Percentiles rank a stretch among this genome's conserved stretches.
Evolutionary conservation across 1,140 invertebrate species (phyloP).

Genomic region (Drosophila triauraria): DNA sequence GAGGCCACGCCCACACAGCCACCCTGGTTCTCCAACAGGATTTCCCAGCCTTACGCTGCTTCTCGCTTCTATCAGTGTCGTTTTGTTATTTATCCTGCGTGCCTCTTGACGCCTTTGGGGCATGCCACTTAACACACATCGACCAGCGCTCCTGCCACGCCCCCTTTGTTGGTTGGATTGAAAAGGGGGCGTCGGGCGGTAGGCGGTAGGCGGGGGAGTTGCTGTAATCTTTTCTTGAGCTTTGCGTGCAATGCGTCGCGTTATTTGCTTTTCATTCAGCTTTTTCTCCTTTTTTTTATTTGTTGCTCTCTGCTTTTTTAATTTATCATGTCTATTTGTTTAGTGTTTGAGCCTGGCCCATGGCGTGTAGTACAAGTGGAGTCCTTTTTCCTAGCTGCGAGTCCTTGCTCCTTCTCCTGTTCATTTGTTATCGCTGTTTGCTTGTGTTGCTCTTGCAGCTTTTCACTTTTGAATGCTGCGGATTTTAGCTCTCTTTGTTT

Average conservation of each 20-base stretch:
- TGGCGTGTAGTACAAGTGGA: constrained; percentile 58
- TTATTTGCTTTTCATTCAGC: constrained; percentile 54
- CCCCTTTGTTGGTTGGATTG: constrained; percentile 20
- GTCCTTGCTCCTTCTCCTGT: constrained; percentile 19
- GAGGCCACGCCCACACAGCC: constrained; percentile 12
- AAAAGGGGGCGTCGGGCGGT: neutral
- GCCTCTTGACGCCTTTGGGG: constrained; percentile 66
- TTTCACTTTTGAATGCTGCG: constrained; percentile 51
- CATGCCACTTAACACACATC: constrained; percentile 78
- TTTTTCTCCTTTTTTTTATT: neutral
- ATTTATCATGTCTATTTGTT: constrained; percentile 84
- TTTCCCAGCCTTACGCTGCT: constrained; percentile 20
- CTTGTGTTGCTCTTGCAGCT: constrained; percentile 52
- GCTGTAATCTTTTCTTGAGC: constrained; percentile 65
- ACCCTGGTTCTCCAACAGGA: neutral
- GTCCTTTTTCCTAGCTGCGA: constrained; percentile 12
- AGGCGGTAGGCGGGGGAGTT: constrained; percentile 1
- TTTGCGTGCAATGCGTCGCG: constrained; percentile 56
- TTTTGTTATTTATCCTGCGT: constrained; percentile 80
- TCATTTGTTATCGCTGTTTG: constrained; percentile 81
- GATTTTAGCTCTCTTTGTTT: constrained; percentile 27
- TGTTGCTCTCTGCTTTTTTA: constrained; percentile 73
- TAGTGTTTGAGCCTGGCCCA: constrained; percentile 65
- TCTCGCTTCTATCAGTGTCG: constrained; percentile 69
- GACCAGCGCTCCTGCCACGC: constrained; percentile 53